Evolutionary conservation across 1,140 invertebrate species (phyloP).

Genomic region (Magallana gigas): DNA sequence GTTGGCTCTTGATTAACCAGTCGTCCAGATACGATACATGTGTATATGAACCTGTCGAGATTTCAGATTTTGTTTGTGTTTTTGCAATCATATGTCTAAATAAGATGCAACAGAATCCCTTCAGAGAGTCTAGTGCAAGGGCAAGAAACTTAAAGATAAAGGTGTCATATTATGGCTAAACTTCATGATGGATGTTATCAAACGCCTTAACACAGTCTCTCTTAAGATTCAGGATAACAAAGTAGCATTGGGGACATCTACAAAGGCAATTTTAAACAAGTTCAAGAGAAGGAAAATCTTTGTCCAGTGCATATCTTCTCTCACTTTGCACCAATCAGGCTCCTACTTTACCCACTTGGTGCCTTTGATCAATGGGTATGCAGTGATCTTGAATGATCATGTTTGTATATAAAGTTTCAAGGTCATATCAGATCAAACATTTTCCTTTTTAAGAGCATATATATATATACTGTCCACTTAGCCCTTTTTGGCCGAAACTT

Average conservation of each 20-base stretch:
- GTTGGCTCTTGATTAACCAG: constrained; percentile 42
- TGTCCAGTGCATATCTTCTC: no score
- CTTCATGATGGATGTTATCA: constrained; percentile 22
- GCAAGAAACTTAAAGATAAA: constrained; percentile 15
- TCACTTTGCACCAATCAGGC: no score
- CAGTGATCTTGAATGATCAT: no score
- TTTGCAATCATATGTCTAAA: no score
- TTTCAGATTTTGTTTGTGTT: no score
- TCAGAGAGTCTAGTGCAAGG: constrained; percentile 11
- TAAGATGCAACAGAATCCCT: background rate
- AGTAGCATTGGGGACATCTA: constrained; percentile 15
- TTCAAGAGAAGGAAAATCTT: constrained; percentile 4
- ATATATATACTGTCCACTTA: no score
- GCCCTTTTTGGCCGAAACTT: no score
- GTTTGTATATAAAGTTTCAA: no score
- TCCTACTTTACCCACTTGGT: no score
- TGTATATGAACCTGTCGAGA: constrained; percentile 31
- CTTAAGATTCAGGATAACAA: constrained; percentile 20
- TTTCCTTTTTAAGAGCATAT: no score
- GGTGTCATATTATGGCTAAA: background rate
- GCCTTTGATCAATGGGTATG: no score
- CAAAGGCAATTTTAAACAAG: constrained; percentile 15
- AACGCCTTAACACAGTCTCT: constrained; percentile 9
- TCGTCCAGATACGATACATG: constrained; percentile 53
- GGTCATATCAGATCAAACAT: no score